Base-by-base conservation (phyloP, 2,888 invertebrate species). In the Ramazzottius varieornatus region DNA sequence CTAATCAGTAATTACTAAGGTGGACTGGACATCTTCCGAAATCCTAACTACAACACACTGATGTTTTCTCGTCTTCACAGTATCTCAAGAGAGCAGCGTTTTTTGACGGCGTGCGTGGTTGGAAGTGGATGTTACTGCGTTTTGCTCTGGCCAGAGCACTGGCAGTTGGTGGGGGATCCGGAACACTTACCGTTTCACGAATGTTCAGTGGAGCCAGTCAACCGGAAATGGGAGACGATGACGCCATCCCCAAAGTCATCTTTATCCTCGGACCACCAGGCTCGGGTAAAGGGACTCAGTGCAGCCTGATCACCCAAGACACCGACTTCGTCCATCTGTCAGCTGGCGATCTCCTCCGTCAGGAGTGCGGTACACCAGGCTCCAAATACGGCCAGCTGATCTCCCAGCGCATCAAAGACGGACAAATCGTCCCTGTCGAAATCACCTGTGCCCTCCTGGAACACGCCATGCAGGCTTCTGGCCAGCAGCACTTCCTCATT, bases 191-290 rank as follows among this genome's bases (percentile, higher is more conserved):
- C n/a, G n/a, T n/a, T n/a, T n/a, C n/a, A n/a, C n/a, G n/a, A n/a
- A n/a, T n/a, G n/a, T n/a, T n/a, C n/a, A n/a, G n/a, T n/a, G n/a
- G n/a, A n/a, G n/a, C n/a, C n/a, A n/a, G n/a, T n/a, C n/a, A n/a
- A n/a, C n/a, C n/a, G n/a, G n/a, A n/a, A n/a, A n/a, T n/a, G n/a
- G n/a, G n/a, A n/a, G n/a, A 29, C 4, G 54, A 54, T 54, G 54
- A 24, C 20, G 4, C 8, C 29, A 67, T 67, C 65, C 73, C 72
- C 68, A 88, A 92, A 79, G 88, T 98, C 66, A 84, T 98, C 46
- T 99, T 99, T 77, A 91, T 99, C 63, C 81, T 99, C 67, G 98
- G 98, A 46, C 92, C 89, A 2, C 98, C 98, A 13, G 93, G 98
- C 34, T 84, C 91, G 70, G 98, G 98, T 24, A 99, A 99, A 78